Percentiles rank a stretch among this genome's conserved stretches.
These are phyloP conservation scores for Seriola rivoliana DNA, from an alignment of 2,113 vertebrate genomes.

Conservation along the genomic window DNA sequence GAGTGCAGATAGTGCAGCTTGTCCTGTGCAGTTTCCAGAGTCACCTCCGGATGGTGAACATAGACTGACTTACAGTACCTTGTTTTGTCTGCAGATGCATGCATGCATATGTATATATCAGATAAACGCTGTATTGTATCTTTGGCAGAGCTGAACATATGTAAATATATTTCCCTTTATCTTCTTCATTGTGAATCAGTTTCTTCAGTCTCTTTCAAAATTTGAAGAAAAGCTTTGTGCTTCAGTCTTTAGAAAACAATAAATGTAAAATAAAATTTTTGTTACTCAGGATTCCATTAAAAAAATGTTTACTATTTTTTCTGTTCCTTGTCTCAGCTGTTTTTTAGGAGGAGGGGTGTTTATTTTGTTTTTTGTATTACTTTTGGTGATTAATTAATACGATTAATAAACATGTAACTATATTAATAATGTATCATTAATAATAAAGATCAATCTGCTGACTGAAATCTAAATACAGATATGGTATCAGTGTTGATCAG, in stretches of 20 bases:
- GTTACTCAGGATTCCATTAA: background rate
- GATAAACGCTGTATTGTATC: background rate
- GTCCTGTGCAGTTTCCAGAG: slow-evolving; percentile 4
- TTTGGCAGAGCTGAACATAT: slow-evolving; percentile 16
- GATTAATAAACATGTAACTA: too few relatives aligned
- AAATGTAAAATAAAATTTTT: background rate
- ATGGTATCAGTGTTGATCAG: background rate
- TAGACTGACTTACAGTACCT: background rate
- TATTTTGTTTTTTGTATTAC: too few relatives aligned
- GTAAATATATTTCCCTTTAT: slow-evolving; percentile 8
- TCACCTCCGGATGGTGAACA: slow-evolving; percentile 28
- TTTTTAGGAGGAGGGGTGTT: background rate
- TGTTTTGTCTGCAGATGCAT: background rate
- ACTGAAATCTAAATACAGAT: background rate
- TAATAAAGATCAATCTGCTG: too few relatives aligned
- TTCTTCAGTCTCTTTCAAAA: background rate
- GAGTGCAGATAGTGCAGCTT: background rate
- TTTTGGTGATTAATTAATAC: too few relatives aligned
- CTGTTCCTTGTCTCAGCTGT: background rate
- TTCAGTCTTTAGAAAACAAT: background rate
- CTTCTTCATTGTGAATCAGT: background rate
- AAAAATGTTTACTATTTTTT: background rate
- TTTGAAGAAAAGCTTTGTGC: background rate
- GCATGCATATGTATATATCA: background rate
- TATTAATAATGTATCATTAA: too few relatives aligned